Conservation (phyloP, 35 echinoderm and acorn worm genomes). For the Antedon bifida region DNA sequence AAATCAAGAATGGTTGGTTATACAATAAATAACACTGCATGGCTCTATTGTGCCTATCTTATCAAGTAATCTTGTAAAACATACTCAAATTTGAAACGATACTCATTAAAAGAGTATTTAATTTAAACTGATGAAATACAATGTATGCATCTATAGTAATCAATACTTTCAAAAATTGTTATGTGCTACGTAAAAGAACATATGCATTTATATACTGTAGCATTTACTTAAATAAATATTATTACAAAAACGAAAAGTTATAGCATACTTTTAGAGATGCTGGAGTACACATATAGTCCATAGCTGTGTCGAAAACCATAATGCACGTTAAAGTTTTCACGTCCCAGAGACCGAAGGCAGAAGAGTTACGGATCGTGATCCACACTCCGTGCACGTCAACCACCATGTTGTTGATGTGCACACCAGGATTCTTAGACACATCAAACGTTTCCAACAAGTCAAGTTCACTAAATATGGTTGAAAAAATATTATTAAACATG, state of each 20-base stretch:
- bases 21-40: background rate
- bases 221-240: too few relatives aligned
- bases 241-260: too few relatives aligned
- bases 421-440: constrained; percentile 51
- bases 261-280: background rate
- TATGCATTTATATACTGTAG: too few relatives aligned
- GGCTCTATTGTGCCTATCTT: background rate
- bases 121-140: too few relatives aligned
- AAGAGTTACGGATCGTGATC: constrained; percentile 66
- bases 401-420: constrained; percentile 54
- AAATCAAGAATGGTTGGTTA: background rate
- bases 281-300: constrained; percentile 12
- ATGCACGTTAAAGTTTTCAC: constrained; percentile 32
- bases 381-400: constrained; percentile 45
- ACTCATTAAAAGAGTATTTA: too few relatives aligned
- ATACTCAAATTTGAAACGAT: too few relatives aligned
- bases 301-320: constrained; percentile 69
- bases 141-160: too few relatives aligned
- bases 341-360: constrained; percentile 62
- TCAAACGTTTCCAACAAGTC: constrained; percentile 76
- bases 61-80: background rate
- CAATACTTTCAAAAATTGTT: too few relatives aligned
- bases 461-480: background rate
- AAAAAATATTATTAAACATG: background rate
- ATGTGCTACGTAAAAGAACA: too few relatives aligned